Evolutionary conservation across 2,888 invertebrate genomes (phyloP).

Genomic region (Oligia fasciuncula): DNA sequence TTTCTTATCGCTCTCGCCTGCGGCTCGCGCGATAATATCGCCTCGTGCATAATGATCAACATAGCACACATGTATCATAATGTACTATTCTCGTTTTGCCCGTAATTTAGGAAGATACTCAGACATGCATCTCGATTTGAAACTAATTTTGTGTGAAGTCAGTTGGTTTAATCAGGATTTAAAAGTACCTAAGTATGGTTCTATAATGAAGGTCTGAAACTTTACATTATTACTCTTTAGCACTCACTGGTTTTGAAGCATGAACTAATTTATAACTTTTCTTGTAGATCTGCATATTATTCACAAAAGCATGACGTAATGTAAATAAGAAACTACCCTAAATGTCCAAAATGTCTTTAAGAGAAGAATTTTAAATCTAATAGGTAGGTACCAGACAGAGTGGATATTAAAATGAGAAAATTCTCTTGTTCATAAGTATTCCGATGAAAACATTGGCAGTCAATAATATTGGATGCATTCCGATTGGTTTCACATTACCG

Average conservation of each 20-base stretch:
- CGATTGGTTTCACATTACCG: conserved; percentile 23
- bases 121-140: background rate
- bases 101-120: conserved; percentile 1
- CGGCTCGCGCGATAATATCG: too few relatives aligned
- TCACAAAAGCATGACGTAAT: background rate
- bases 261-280: background rate
- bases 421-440: background rate
- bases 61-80: too few relatives aligned
- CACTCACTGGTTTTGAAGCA: background rate
- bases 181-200: background rate
- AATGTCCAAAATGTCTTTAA: background rate
- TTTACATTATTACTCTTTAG: background rate
- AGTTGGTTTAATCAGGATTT: background rate
- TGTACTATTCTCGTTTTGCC: background rate
- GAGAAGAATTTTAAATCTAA: background rate
- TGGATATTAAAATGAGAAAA: background rate
- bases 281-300: background rate
- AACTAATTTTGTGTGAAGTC: background rate
- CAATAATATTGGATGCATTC: conserved; percentile 21
- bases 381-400: background rate
- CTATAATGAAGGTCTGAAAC: background rate
- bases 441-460: background rate
- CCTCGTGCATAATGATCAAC: too few relatives aligned
- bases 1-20: too few relatives aligned
- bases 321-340: background rate